Base-by-base conservation (phyloP, 2,888 invertebrate species). In the Mythimna ferrago region DNA sequence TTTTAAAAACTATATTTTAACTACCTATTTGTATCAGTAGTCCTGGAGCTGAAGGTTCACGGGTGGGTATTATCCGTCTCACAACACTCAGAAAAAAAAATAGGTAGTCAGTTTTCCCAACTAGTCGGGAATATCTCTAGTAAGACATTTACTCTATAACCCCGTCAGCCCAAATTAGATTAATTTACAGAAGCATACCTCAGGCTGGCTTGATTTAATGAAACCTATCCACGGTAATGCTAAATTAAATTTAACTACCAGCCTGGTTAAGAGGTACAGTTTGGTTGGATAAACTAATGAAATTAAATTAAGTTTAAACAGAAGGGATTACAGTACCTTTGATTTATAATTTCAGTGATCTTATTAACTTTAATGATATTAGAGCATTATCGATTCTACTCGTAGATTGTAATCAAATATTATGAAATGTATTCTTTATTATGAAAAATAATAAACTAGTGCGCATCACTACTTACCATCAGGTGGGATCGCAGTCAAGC, bases 131-230 rank as follows among this genome's bases (percentile, higher is more conserved):
- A n/a, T 21, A 41, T 16, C 21, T 21, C 61, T 73, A 66, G 32
- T 32, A 41, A 61, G 54, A 56, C 21, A 41, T 21, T 21, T 81
- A 62, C 58, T 58, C 32, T 61, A 54, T 56, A 70, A 57, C 57
- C 32, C 38, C 19, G 60, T 71, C 58, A 62, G 32, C 10, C 21
- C 11, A 78, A 76, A 83, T 83, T 85, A 73, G 79, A 83, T 86
- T 83, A 86, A 87, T 86, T 84, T 76, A 72, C 76, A 74, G 78
- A 68, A 65, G 76, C 82, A 81, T 83, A 78, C 78, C 84, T 69
- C 21, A 38, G 78, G 41, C 56, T 48, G 48, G 60, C 38, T 73
- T 77, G 79, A 80, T 81, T 80, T 72, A 81, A 86, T 85, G 72
- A 80, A 80, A 79, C 75, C 77, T 78, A 73, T 65, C 73, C 78